These are phyloP conservation scores for Rallus crepitans DNA, from an alignment of 2,797 vertebrate genomes.

Conservation along the genomic window DNA sequence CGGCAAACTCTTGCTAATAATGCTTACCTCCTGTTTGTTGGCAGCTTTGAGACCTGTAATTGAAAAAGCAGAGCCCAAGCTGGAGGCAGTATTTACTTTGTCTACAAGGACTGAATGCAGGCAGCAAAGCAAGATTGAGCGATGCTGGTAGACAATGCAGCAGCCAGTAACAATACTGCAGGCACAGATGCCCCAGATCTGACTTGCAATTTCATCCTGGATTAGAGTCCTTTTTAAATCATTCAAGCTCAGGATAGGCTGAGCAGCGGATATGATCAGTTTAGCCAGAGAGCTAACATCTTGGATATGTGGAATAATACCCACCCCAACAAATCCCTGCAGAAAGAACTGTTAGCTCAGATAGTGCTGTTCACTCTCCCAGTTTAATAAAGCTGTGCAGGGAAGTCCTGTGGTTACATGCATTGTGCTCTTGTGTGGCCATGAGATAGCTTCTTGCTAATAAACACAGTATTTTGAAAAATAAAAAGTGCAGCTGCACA, in stretches of 20 bases:
- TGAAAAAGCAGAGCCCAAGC: constrained; percentile 15
- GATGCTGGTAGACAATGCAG: not conserved
- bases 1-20: not conserved
- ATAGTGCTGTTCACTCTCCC: not conserved
- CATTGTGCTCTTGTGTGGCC: not conserved
- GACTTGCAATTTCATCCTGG: constrained; percentile 24
- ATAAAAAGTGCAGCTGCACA: not conserved
- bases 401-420: not conserved
- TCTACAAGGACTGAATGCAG: not conserved
- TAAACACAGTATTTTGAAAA: not conserved
- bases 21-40: not conserved
- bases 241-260: not conserved
- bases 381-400: not conserved
- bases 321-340: not conserved
- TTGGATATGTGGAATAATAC: accelerated
- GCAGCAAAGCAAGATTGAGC: not conserved
- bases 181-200: constrained; percentile 37
- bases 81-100: constrained; percentile 23
- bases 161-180: not conserved
- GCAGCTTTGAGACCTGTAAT: not conserved
- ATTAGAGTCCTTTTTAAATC: constrained; percentile 11
- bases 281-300: not conserved
- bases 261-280: not conserved
- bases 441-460: not conserved
- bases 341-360: not conserved